phyloP scores from a whole-genome alignment of 2,797 vertebrate species.

The Centroberyx gerrardi region DNA sequence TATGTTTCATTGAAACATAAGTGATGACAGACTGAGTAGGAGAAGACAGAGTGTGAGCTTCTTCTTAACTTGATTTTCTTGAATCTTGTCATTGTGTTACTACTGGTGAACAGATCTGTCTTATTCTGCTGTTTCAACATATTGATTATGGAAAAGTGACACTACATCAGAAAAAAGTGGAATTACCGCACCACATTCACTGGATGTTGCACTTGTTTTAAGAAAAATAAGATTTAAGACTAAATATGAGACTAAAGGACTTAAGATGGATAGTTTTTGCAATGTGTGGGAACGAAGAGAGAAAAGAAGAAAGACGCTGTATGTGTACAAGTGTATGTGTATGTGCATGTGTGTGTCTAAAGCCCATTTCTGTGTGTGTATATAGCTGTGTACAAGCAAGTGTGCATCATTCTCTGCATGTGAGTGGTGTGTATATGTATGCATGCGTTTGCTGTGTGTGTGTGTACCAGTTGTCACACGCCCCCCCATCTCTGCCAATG shows the following conservation, averaged over 20 bases:
- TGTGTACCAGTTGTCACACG: slow-evolving; percentile 66
- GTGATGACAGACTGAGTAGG: too few species aligned
- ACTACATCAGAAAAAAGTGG: not conserved
- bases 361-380: not conserved
- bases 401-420: slow-evolving; percentile 8
- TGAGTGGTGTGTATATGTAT: slow-evolving; percentile 12
- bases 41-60: too few species aligned
- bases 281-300: too few species aligned
- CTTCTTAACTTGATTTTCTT: too few species aligned
- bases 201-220: slow-evolving; percentile 26
- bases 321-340: slow-evolving; percentile 7
- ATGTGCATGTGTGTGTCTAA: not conserved
- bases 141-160: slow-evolving; percentile 3
- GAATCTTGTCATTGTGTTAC: too few species aligned
- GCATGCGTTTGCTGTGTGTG: slow-evolving; percentile 64
- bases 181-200: not conserved
- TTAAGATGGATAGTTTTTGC: too few species aligned
- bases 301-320: not conserved
- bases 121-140: not conserved
- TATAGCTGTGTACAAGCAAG: not conserved
- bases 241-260: too few species aligned
- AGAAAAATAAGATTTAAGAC: not conserved
- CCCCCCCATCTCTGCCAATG: slow-evolving; percentile 71
- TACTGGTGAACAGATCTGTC: too few species aligned
- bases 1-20: too few species aligned